Evolutionary conservation across 1,140 invertebrate genomes (phyloP), one percentile per base, ranked within the genome.

Genomic region (Popillia japonica): DNA sequence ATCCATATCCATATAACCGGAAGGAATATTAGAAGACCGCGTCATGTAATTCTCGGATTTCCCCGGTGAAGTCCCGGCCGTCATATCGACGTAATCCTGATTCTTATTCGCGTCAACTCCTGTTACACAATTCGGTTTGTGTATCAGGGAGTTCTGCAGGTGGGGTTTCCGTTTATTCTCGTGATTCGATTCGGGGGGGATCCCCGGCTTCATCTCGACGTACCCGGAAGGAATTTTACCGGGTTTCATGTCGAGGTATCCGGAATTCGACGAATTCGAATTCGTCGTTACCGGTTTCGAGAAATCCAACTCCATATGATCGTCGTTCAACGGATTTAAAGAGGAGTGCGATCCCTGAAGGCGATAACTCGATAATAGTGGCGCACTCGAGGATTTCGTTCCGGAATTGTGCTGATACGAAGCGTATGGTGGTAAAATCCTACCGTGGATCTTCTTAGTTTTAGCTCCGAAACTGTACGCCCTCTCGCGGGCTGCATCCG

Each of bases 231-330:
- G 81, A 84, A 84, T 86, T 68, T 87, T 87, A 68, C 87, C 89
- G 89, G 90, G 90, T 75, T 90, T 89, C 79, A 90, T 86, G 17
- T 55, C 48, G 11, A 55, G 48, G 14, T 55, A 55, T 3, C 48
- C 14, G 6, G 48, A n/a, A 80, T 90, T 90, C 6, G 48, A 61
- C 17, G 44, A 14, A 4, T 10, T 48, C 11, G 44, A 1, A 48
- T 55, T 55, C 2, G 11, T 55, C n/a, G 14, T 55, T 3, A 55
- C 17, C 6, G 48, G 48, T 55, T 55, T 55, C 0, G 91, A 91
- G 83, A 95, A 95, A 85, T 95, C 94, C 76, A 95, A 89, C 86
- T 94, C 93, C 93, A 95, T 94, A 61, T 94, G 88, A 87, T 95
- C 93, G 76, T 92, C 92, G 87, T 93, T 55, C 11, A 55, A 17